These are phyloP conservation scores for Candidula unifasciata DNA, from an alignment of 2,888 invertebrate genomes.

Conservation along the genomic window DNA sequence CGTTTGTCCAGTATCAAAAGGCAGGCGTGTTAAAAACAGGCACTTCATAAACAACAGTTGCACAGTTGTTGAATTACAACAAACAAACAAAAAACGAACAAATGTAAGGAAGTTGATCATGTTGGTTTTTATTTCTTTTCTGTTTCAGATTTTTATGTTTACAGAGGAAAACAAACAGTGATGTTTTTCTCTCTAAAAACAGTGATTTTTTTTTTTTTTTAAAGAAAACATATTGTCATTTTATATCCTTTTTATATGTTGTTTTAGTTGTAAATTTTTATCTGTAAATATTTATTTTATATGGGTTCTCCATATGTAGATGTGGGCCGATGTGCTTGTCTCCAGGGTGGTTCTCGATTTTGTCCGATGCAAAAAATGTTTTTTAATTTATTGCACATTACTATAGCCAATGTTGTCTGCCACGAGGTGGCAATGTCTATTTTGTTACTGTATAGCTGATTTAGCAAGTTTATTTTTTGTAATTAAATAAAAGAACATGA, in stretches of 20 bases:
- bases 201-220: neutral
- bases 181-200: neutral
- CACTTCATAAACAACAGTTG: too few relatives aligned
- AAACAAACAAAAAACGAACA: too few relatives aligned
- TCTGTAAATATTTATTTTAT: slow-evolving; percentile 11
- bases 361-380: slow-evolving; percentile 39
- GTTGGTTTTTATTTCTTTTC: too few relatives aligned
- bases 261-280: neutral
- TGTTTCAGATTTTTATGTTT: neutral
- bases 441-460: slow-evolving; percentile 46
- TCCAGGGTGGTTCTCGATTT: slow-evolving; percentile 1
- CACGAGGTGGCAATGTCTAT: slow-evolving; percentile 22
- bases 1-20: too few relatives aligned
- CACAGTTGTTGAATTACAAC: too few relatives aligned
- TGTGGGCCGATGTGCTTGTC: neutral
- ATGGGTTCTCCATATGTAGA: neutral
- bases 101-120: too few relatives aligned
- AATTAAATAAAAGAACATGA: slow-evolving; percentile 20
- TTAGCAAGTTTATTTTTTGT: slow-evolving; percentile 23
- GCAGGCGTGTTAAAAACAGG: too few relatives aligned
- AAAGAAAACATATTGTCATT: neutral
- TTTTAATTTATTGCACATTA: slow-evolving; percentile 45
- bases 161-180: neutral
- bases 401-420: slow-evolving; percentile 15
- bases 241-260: neutral